Percentiles rank a stretch among this genome's conserved stretches.
These are phyloP conservation scores for Augochlora pura DNA, from an alignment of 1,140 invertebrate species.

Conservation along the genomic window DNA sequence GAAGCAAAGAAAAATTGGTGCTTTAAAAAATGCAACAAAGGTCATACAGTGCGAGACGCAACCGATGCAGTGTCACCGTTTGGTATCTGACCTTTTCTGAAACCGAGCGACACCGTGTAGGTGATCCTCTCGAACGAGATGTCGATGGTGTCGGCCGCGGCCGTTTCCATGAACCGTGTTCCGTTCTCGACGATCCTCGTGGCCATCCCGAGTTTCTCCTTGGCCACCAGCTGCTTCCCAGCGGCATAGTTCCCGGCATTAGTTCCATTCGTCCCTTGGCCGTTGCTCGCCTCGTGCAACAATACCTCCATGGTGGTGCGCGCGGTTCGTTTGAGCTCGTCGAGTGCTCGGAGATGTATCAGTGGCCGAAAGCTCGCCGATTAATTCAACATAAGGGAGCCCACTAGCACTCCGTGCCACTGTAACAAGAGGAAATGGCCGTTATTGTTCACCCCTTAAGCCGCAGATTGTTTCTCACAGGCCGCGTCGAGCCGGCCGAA, in stretches of 20 bases:
- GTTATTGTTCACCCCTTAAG: constrained; percentile 1
- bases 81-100: constrained; percentile 83
- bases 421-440: neutral
- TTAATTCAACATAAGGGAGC: neutral
- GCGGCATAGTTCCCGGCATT: neutral
- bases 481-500: too few relatives aligned
- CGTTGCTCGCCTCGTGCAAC: constrained; percentile 73
- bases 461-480: neutral
- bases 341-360: neutral
- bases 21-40: too few relatives aligned
- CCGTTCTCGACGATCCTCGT: neutral
- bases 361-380: constrained; percentile 25
- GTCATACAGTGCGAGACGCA: too few relatives aligned
- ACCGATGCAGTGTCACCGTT: too few relatives aligned
- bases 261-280: constrained; percentile 14
- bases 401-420: neutral
- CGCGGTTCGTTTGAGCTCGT: constrained; percentile 4
- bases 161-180: constrained; percentile 38
- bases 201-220: neutral
- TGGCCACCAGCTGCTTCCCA: neutral
- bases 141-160: constrained; percentile 81
- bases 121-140: constrained; percentile 86
- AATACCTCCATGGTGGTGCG: constrained; percentile 71
- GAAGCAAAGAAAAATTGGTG: too few relatives aligned
- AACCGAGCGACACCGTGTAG: constrained; percentile 85